These are phyloP conservation scores for Drosophila obscura DNA, from an alignment of 1,140 invertebrate genomes.

Conservation along the genomic window DNA sequence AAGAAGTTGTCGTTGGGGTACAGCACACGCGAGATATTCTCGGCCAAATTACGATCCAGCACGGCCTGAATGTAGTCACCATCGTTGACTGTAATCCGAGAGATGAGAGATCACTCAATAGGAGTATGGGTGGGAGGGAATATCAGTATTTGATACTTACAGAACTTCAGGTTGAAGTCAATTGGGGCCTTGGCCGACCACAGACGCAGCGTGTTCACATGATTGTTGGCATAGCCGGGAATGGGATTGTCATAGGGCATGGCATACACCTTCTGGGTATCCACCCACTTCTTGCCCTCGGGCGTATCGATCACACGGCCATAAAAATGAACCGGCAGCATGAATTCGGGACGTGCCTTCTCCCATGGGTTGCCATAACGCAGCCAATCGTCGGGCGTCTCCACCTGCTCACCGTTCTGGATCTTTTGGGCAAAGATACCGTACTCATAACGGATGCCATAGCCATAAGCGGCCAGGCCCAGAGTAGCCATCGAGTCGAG, in stretches of 20 bases:
- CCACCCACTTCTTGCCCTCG: constrained; percentile 96
- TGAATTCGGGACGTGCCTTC: constrained; percentile 98
- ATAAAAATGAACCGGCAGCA: constrained; percentile 98
- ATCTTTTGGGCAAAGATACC: constrained; percentile 99
- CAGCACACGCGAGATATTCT: constrained; percentile 98
- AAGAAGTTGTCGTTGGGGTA: constrained; percentile 99
- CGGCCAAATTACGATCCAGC: constrained; percentile 97
- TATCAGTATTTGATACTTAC: constrained; percentile 87
- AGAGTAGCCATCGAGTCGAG: constrained; percentile 99
- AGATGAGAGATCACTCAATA: neutral
- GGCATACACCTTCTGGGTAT: constrained; percentile 97
- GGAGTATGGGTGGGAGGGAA: neutral
- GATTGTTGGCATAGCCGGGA: constrained; percentile 98
- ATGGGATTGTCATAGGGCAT: constrained; percentile 99
- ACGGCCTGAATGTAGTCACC: constrained; percentile 99
- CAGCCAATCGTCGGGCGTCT: constrained; percentile 99
- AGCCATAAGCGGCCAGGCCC: constrained; percentile 98
- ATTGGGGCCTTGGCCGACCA: constrained; percentile 99
- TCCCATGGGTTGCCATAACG: constrained; percentile 98
- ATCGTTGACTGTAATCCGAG: constrained; percentile 93
- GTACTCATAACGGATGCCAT: constrained; percentile 99
- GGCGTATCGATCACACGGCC: constrained; percentile 94
- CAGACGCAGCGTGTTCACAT: constrained; percentile 98
- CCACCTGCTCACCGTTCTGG: constrained; percentile 97
- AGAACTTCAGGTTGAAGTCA: constrained; percentile 98